Evolutionary conservation across 2,797 vertebrate species (phyloP).

Genomic region (Hydrophis major): DNA sequence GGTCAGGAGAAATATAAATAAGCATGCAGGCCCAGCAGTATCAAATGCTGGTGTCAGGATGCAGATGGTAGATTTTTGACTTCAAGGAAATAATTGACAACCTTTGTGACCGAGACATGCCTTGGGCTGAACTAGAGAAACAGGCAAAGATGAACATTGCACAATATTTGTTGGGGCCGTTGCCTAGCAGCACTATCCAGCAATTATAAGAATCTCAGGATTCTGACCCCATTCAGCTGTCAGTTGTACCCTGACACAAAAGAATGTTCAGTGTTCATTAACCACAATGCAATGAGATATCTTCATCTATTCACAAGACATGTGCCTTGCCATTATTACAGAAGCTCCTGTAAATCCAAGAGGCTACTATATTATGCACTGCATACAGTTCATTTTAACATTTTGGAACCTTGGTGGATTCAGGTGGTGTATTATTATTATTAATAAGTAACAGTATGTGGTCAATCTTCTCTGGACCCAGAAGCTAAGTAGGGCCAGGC

Average conservation of each 20-base stretch:
- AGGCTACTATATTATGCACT: no score
- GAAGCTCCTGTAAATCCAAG: neutral
- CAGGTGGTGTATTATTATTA: neutral
- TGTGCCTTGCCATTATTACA: neutral
- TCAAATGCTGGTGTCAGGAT: slow-evolving; percentile 22
- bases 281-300: neutral
- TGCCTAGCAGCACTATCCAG: slow-evolving; percentile 4
- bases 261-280: neutral
- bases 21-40: neutral
- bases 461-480: neutral
- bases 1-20: slow-evolving; percentile 24
- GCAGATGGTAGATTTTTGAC: slow-evolving; percentile 10
- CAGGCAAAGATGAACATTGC: slow-evolving; percentile 4
- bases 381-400: neutral
- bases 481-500: neutral
- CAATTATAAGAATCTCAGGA: slow-evolving; percentile 8
- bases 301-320: neutral
- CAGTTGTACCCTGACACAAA: neutral
- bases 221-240: slow-evolving; percentile 8
- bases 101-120: neutral
- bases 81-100: slow-evolving; percentile 30
- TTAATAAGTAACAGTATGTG: neutral
- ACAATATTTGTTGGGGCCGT: slow-evolving; percentile 19
- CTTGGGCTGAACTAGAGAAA: neutral
- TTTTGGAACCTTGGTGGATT: neutral